phyloP scores from a whole-genome alignment of 1,140 invertebrate species.

The Meloidogyne floridensis region DNA sequence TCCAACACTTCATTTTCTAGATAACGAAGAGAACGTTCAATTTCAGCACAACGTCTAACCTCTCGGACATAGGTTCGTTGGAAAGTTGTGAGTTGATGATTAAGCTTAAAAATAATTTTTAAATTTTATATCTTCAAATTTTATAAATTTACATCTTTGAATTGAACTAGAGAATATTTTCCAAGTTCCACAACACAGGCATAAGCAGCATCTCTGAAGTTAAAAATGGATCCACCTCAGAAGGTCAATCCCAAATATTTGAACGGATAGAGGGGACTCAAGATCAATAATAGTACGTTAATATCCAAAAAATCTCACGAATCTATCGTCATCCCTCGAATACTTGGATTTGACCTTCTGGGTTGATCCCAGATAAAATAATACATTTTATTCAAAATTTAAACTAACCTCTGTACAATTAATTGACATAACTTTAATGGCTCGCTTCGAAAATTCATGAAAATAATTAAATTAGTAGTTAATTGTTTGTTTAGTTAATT shows the following conservation, averaged over 20 bases:
- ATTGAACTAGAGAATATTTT: constrained; percentile 83
- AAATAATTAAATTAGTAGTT: background rate
- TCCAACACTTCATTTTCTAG: constrained; percentile 63
- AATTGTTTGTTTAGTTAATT: background rate
- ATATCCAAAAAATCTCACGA: too few species aligned
- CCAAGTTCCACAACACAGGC: constrained; percentile 84
- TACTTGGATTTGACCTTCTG: too few species aligned
- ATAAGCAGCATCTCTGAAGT: constrained; percentile 80
- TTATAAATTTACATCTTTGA: constrained; percentile 76
- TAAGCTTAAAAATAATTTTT: constrained; percentile 66
- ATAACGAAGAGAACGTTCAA: constrained; percentile 80
- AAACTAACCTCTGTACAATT: constrained; percentile 36
- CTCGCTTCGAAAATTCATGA: constrained; percentile 40
- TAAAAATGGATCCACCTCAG: background rate
- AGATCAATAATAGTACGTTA: too few species aligned
- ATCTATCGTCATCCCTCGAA: too few species aligned
- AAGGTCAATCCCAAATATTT: too few species aligned
- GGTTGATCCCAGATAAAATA: background rate
- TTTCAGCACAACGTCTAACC: constrained; percentile 83
- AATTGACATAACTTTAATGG: constrained; percentile 40
- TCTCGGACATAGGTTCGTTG: constrained; percentile 86
- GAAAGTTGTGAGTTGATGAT: constrained; percentile 81
- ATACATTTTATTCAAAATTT: background rate
- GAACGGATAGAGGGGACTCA: too few species aligned
- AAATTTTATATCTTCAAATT: background rate